Conservation (phyloP, 2,113 vertebrate genomes). For the Rhinolophus sinicus region DNA sequence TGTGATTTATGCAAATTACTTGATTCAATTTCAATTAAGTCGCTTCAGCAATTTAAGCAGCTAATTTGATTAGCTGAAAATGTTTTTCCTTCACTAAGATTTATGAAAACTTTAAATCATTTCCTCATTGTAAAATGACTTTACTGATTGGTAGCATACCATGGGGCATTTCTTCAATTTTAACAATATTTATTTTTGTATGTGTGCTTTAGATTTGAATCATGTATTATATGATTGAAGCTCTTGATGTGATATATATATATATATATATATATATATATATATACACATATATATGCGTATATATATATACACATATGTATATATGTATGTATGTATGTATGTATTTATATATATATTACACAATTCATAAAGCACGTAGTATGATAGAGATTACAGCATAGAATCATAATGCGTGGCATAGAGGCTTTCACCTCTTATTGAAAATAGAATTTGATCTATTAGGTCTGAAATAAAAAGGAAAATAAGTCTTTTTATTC, state of each 20-base stretch:
- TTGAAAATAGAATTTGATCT: not conserved
- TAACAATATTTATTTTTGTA: not conserved
- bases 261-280: too few species aligned
- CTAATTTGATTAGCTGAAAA: conserved; percentile 61
- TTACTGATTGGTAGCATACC: not conserved
- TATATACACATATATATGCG: not conserved
- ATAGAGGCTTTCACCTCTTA: not conserved
- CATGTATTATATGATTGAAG: not conserved
- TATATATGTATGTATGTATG: too few species aligned
- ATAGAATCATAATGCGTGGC: not conserved
- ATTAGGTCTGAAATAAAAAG: not conserved
- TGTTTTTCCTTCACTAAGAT: conserved; percentile 34
- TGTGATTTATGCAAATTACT: conserved; percentile 36
- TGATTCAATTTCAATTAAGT: conserved; percentile 62
- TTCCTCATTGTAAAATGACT: conserved; percentile 17
- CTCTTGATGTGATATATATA: not conserved
- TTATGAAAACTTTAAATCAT: conserved; percentile 43
- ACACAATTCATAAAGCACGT: not conserved
- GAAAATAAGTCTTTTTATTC: not conserved
- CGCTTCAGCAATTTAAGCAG: not conserved
- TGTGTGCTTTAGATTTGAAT: not conserved
- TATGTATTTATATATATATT: not conserved
- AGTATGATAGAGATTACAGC: not conserved
- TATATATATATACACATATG: not conserved
- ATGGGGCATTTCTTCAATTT: not conserved